Percentiles rank a stretch among this genome's conserved stretches.
Conservation (phyloP, 2,888 invertebrate genomes). For the Spodoptera littoralis region DNA sequence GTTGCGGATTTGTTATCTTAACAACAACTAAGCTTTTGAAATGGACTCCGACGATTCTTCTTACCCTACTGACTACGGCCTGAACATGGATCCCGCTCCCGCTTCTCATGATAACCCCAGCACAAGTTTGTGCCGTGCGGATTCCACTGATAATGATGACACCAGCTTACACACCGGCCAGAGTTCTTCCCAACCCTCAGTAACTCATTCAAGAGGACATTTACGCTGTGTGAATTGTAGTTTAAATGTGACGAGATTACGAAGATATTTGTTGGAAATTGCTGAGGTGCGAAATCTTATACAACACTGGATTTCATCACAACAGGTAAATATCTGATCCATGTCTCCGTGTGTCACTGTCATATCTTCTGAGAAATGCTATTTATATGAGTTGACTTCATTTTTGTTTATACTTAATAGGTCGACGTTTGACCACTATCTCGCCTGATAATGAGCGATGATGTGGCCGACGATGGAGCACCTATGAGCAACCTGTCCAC, state of each 20-base stretch:
- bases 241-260: conserved; percentile 10
- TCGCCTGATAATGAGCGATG: no score
- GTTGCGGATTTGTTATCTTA: not conserved
- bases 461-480: no score
- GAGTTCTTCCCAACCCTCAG: conserved; percentile 5
- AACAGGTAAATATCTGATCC: no score
- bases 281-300: no score
- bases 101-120: conserved; percentile 10
- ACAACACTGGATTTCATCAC: no score
- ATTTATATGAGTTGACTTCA: no score
- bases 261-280: not conserved
- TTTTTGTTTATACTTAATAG: no score
- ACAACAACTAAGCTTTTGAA: no score
- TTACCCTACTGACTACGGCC: conserved; percentile 1
- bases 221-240: conserved; percentile 12
- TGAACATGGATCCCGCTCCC: conserved; percentile 12
- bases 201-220: conserved; percentile 5
- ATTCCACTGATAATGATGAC: conserved; percentile 1
- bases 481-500: no score
- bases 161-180: conserved; percentile 6
- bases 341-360: no score
- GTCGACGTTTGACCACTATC: no score
- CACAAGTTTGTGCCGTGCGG: not conserved
- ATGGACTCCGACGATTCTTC: conserved; percentile 6
- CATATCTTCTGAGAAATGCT: no score